phyloP scores from a whole-genome alignment of 2,797 vertebrate species.

The Mormyrus proboscirostris region DNA sequence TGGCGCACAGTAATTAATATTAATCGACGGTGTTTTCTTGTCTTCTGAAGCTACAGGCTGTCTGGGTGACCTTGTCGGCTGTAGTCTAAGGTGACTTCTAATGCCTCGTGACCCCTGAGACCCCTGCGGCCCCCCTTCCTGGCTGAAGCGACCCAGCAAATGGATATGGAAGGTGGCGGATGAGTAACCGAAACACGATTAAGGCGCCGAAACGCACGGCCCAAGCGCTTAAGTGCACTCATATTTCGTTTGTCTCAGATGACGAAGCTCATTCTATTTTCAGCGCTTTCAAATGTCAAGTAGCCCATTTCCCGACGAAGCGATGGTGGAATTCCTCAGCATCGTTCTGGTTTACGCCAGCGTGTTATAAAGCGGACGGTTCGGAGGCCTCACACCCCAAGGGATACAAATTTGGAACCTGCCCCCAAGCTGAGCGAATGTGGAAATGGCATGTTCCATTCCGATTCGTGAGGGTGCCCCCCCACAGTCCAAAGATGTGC shows the following conservation, averaged over 20 bases:
- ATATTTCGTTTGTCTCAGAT: conserved; percentile 47
- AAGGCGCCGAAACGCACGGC: conserved; percentile 49
- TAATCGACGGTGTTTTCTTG: not conserved
- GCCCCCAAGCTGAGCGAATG: not conserved
- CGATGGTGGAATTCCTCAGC: conserved; percentile 47
- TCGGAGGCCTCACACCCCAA: not conserved
- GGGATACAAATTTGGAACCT: not conserved
- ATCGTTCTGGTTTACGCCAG: conserved; percentile 22
- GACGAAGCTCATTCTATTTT: conserved; percentile 56
- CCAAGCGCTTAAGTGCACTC: conserved; percentile 58
- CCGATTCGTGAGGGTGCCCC: not conserved
- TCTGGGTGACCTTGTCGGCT: not conserved
- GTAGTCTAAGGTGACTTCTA: not conserved
- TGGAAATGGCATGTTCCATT: not conserved
- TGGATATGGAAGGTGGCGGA: not conserved
- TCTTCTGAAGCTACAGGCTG: not conserved
- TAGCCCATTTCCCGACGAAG: conserved; percentile 57
- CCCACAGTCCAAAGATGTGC: not conserved
- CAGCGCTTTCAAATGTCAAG: conserved; percentile 51
- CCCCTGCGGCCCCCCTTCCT: not conserved
- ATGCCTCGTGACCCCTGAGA: not conserved
- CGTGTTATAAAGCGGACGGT: not conserved
- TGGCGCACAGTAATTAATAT: not conserved
- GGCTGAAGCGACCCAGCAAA: not conserved
- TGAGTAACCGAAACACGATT: conserved; percentile 47